phyloP scores from a whole-genome alignment of 1,140 invertebrate species.

The Palaemon carinicauda region DNA sequence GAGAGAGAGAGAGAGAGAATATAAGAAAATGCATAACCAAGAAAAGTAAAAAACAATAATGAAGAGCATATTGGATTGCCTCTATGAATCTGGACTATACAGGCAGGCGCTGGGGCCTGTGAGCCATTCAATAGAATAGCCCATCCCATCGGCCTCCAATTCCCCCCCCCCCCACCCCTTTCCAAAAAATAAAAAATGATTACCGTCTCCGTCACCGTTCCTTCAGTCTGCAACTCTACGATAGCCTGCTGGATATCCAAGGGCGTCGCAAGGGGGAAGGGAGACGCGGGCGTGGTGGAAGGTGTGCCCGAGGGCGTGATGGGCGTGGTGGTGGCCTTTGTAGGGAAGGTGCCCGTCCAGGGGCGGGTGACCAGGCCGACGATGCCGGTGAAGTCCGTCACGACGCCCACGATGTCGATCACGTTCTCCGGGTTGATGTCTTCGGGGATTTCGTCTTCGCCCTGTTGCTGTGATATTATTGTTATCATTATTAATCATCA shows the following conservation, averaged over 20 bases:
- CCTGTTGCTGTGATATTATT: neutral
- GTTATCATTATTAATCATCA: too few relatives aligned
- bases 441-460: neutral
- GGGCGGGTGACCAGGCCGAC: conserved; percentile 52
- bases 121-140: too few relatives aligned
- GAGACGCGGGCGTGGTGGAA: neutral
- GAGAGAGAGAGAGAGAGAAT: too few relatives aligned
- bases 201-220: neutral
- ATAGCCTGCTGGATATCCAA: too few relatives aligned
- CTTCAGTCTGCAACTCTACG: neutral
- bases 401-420: conserved; percentile 55
- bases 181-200: too few relatives aligned
- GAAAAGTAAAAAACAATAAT: too few relatives aligned
- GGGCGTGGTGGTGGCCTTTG: neutral
- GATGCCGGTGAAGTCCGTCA: conserved; percentile 56
- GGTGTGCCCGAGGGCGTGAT: neutral
- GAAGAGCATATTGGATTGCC: too few relatives aligned
- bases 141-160: too few relatives aligned
- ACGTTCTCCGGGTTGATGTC: conserved; percentile 42
- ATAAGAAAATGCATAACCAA: too few relatives aligned
- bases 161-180: too few relatives aligned
- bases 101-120: too few relatives aligned
- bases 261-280: neutral
- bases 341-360: conserved; percentile 41
- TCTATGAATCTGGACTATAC: too few relatives aligned